Evolutionary conservation across 2,113 vertebrate species (phyloP), one percentile per base, ranked within the genome.

Genomic region (Hippoglossus stenolepis): DNA sequence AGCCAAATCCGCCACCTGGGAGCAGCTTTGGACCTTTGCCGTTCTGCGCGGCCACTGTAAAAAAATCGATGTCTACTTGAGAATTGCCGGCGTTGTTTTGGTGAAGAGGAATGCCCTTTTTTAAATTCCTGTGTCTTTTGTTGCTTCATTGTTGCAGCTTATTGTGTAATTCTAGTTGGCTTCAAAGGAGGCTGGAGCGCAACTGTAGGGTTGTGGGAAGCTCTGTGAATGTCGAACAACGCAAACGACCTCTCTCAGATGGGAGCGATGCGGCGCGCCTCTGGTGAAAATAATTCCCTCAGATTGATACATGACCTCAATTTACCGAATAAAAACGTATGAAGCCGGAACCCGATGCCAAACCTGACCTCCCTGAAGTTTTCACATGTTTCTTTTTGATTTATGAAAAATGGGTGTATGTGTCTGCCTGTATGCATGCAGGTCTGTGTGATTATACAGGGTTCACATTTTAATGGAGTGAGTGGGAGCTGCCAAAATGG

Each of bases 131-230:
- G 31, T 58, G 77, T 82, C 88, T 90, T 90, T 89, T 88, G 84
- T 92, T 85, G 83, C 86, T 82, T 89, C 86, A 88, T 93, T 93
- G 90, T 93, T 92, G 77, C 82, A 90, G 88, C 89, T 89, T 93
- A 91, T 91, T 88, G 89, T 94, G 92, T 93, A 93, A 93, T 94
- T 92, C 91, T 90, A 86, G 89, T 84, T 90, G 92, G 93, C 92
- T 94, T 92, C 90, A 93, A 93, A 91, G 75, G 80, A 70, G 73
- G 82, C 66, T 51, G 71, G 82, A 79, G 88, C 65, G 66, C 81
- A 86, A 91, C 87, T 91, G 87, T 79, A 85, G 85, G 87, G 82
- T 85, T 89, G 78, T 91, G 86, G 90, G 89, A 93, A 89, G 87
- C 80, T 17, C 67, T 80, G 58, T 72, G 87, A 86, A 91, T 85